Evolutionary conservation across 2,797 vertebrate genomes (phyloP), one percentile per base, ranked within the genome.

Genomic region (Argentina silus): DNA sequence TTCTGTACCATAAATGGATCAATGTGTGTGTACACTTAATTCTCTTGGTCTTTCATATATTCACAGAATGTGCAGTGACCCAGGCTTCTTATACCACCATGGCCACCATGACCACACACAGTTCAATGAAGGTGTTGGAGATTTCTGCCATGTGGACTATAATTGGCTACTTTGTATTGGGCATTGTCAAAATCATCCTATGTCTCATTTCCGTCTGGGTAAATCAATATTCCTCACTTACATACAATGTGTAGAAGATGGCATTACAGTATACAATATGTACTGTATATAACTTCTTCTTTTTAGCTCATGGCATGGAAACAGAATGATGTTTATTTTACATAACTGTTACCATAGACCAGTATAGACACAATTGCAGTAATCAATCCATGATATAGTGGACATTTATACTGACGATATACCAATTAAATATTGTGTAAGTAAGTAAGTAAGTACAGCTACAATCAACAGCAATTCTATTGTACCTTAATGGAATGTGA

Each of bases 161-260:
- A 0, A 1, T 71, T 0, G 79, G 81, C 9, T 90, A 57, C 7
- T 6, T 45, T 1, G 50, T 47, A 0, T n/a, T 91, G 14, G 81
- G 57, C 44, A 0, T 88, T 3, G 0, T 19, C 67, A 93, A 93
- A 86, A 70, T 88, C 7, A 0, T 75, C 23, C 43, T 90, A 5
- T 88, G 84, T 60, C 4, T 89, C 0, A 48, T 81, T 70, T 45
- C 43, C 64, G 67, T 90, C 42, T 7, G 6, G 92, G 92, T 93
- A 88, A 91, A 83, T 85, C 70, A 64, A 62, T 7, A 61, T 17
- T 19, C 9, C 77, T 75, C 27, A 19, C 73, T 36, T 68, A 11
- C 50, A 51, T 51, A 10, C 50, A 11, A 51, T 12, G 15, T 36
- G 55, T 42, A 14, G 12, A 14, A 42, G 7, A 36, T 42, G 11